Conservation (phyloP, 2,888 invertebrate genomes). For the Notocelia uddmanniana region DNA sequence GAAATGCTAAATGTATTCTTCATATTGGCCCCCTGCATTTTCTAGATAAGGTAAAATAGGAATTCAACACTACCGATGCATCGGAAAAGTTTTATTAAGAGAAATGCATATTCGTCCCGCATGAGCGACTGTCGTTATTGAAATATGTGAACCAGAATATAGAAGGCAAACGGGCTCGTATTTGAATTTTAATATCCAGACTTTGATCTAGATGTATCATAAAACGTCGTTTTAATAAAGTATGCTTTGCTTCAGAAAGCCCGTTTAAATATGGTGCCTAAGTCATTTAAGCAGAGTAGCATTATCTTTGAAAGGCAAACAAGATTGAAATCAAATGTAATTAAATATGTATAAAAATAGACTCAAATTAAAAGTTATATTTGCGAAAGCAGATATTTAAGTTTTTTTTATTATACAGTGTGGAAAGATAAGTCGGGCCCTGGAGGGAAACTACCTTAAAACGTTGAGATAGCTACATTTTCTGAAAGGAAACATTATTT, state of each 20-base stretch:
- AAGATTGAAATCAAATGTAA: not conserved
- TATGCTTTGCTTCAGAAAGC: not conserved
- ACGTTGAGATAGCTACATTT: no score
- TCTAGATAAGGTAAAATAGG: not conserved
- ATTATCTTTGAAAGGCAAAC: slow-evolving; percentile 4
- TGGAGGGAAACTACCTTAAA: no score
- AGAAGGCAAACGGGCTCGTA: not conserved
- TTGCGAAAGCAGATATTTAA: not conserved
- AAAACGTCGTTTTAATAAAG: slow-evolving; percentile 9
- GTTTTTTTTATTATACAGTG: no score
- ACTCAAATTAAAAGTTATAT: not conserved
- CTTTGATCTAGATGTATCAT: slow-evolving; percentile 6
- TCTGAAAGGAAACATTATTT: no score
- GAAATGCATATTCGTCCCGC: slow-evolving; percentile 1
- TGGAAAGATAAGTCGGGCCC: no score
- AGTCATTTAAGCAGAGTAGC: not conserved
- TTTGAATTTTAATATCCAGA: slow-evolving; percentile 27
- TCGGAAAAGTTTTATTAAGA: slow-evolving; percentile 28
- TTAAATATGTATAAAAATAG: not conserved
- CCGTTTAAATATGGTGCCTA: not conserved
- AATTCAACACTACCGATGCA: slow-evolving; percentile 1
- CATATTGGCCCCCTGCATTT: not conserved
- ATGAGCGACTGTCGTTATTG: slow-evolving; percentile 33
- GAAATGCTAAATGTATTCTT: not conserved
- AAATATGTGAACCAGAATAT: slow-evolving; percentile 27